Evolutionary conservation across 2,888 invertebrate species (phyloP).

Genomic region (Acanthoscelides obtectus): DNA sequence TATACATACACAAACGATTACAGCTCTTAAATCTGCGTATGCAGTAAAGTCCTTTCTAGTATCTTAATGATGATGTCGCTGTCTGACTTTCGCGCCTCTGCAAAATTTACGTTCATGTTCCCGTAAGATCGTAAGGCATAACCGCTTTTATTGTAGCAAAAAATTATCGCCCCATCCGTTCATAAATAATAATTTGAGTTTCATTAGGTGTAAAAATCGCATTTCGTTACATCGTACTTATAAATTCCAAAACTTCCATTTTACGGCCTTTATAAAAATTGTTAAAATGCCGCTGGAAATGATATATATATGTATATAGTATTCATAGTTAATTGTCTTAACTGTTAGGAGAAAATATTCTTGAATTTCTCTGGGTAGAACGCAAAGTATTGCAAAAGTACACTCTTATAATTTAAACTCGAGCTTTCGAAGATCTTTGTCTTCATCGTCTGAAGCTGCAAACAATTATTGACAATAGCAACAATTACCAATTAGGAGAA

Average conservation of each 20-base stretch:
- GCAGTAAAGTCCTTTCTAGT: background rate
- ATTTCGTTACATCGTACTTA: background rate
- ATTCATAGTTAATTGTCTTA: too few relatives aligned
- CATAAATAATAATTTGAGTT: background rate
- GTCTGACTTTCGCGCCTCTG: background rate
- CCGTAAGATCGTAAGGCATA: background rate
- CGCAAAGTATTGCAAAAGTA: too few relatives aligned
- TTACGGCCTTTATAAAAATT: background rate
- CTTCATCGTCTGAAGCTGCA: too few relatives aligned
- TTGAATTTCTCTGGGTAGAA: too few relatives aligned
- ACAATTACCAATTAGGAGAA: too few relatives aligned
- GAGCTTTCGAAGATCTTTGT: too few relatives aligned
- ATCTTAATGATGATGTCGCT: background rate
- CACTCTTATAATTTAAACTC: too few relatives aligned
- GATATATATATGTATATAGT: too few relatives aligned
- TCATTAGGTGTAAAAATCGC: background rate
- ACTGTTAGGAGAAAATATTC: too few relatives aligned
- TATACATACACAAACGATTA: background rate
- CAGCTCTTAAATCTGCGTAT: background rate
- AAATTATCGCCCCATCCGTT: background rate
- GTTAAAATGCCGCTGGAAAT: too few relatives aligned
- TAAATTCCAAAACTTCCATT: background rate
- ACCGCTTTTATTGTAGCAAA: background rate
- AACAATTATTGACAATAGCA: too few relatives aligned
- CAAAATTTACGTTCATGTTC: background rate